Base-by-base conservation (phyloP, 2,888 invertebrate genomes). In the Bibio marci region DNA sequence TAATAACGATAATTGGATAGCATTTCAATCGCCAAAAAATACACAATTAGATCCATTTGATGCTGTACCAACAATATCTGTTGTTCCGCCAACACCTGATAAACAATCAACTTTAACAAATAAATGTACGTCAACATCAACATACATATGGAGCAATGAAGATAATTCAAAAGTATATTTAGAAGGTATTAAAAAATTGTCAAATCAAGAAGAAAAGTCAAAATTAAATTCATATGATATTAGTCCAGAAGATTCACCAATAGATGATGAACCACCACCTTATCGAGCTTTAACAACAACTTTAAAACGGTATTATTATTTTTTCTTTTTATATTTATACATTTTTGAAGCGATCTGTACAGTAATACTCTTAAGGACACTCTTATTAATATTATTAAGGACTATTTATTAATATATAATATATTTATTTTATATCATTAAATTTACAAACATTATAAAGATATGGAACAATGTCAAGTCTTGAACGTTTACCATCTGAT, bases 41-140 rank as follows among this genome's bases (percentile, higher is more conserved):
- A 51, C 72, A 49, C 63, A 72, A 60, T 42, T 67, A 49, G 58
- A 64, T 48, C 62, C 58, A 14, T 58, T 62, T 48, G 50, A 54
- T 25, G 43, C 50, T 43, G 56, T 79, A 46, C 79, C 79, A 41
- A 77, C 73, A 51, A 80, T 81, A 51, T 71, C 80, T 34, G 73
- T 81, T 43, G 69, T 80, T 41, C 80, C 81, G 42, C 78, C 81
- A 18, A 80, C 80, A 2, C 80, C 80, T 3, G 80, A 80, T 49
- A 63, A 58, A 47, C 65, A 61, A 22, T 45, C 41, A 27, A 22
- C 8, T 4, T 6, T 22, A 22, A 22, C 34, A 3, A 28, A 11
- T 28, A 28, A 28, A 28, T 11, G 5, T 28, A 7, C 18, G 6
- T n/a, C 36, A 25, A 28, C 10, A 13, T 19, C 14, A 36, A 26